These are phyloP conservation scores for Campaea margaritaria DNA, from an alignment of 2,888 invertebrate genomes.

Conservation along the genomic window DNA sequence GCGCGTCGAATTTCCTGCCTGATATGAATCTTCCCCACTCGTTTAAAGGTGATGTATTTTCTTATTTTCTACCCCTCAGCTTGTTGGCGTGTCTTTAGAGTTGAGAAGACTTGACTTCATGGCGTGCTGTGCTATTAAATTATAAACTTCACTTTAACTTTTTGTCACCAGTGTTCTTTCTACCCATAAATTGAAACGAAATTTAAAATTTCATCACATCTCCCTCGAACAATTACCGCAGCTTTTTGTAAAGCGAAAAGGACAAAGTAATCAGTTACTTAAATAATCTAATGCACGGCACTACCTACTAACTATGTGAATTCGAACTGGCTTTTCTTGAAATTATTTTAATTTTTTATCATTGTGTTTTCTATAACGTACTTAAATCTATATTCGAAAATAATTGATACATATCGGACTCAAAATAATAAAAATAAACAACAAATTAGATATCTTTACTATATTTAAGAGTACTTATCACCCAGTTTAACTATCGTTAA, in stretches of 20 bases:
- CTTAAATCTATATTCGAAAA: no score
- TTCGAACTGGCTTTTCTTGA: no score
- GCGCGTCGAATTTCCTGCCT: conserved; percentile 82
- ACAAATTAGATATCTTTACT: neutral
- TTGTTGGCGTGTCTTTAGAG: conserved; percentile 52
- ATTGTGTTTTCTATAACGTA: no score
- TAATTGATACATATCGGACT: no score
- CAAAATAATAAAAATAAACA: neutral
- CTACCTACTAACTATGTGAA: no score
- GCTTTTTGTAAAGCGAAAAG: no score
- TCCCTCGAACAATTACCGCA: no score
- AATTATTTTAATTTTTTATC: no score
- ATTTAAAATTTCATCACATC: no score
- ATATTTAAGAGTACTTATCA: neutral
- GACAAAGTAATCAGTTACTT: no score
- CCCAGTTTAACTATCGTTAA: conserved; percentile 3
- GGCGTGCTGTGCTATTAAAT: conserved; percentile 23
- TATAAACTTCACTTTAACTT: conserved; percentile 13
- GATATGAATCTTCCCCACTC: conserved; percentile 85
- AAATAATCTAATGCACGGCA: no score
- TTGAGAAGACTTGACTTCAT: conserved; percentile 43
- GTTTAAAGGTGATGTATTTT: conserved; percentile 85
- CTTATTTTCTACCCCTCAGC: conserved; percentile 75
- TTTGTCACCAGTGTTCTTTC: neutral
- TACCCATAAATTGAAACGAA: neutral